A percentile compares a stretch with the other conserved stretches of the same genome.
Evolutionary conservation across 2,888 invertebrate species (phyloP).

Genomic region (Himalopsyche tibetana): DNA sequence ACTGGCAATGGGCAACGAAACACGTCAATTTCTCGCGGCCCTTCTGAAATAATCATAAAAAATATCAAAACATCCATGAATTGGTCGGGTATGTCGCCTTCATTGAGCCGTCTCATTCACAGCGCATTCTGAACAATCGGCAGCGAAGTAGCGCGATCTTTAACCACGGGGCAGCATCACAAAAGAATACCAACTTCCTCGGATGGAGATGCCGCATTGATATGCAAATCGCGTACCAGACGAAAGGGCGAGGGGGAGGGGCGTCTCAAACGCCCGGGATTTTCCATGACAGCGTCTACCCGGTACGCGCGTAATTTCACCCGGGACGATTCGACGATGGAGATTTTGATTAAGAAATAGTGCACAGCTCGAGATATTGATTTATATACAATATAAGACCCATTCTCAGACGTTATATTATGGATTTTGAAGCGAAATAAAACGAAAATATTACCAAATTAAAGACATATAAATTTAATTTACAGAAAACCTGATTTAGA

Average conservation of each 20-base stretch:
- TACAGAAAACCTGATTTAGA: no score
- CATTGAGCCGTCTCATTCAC: conserved; percentile 33
- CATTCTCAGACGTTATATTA: no score
- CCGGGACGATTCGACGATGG: no score
- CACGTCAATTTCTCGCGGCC: no score
- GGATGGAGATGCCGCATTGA: conserved; percentile 29
- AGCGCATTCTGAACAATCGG: neutral
- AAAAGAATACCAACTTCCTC: conserved; percentile 36
- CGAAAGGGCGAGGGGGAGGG: conserved; percentile 6
- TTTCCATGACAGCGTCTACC: neutral
- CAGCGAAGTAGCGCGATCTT: neutral
- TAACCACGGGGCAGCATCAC: conserved; percentile 36
- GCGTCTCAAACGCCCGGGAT: neutral
- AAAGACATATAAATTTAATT: no score
- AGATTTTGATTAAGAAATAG: no score
- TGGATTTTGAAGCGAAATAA: no score
- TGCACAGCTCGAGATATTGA: no score
- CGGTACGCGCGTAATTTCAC: neutral
- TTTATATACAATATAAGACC: no score
- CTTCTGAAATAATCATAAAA: neutral
- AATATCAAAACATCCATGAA: conserved; percentile 7
- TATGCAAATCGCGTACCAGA: conserved; percentile 39
- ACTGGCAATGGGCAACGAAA: no score
- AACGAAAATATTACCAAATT: no score
- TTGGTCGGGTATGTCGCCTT: neutral